Evolutionary conservation across 2,888 invertebrate species (phyloP).

Genomic region (Cephus rjabovi): DNA sequence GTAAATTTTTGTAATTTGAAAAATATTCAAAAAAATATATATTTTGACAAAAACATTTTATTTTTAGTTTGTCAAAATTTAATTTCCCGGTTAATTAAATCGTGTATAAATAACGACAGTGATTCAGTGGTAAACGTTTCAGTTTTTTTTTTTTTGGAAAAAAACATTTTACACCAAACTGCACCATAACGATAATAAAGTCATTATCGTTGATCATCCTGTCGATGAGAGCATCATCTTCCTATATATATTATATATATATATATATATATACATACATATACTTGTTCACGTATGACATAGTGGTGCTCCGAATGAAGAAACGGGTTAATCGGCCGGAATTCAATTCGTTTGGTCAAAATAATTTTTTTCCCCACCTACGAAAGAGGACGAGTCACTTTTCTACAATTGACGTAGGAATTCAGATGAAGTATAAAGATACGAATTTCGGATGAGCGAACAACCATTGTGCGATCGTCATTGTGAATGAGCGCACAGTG

Average conservation of each 20-base stretch:
- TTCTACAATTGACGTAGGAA: not conserved
- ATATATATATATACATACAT: too few species aligned
- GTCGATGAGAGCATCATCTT: not conserved
- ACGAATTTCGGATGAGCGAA: slow-evolving; percentile 26
- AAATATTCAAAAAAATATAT: not conserved
- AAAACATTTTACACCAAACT: not conserved
- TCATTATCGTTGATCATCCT: not conserved
- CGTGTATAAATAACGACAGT: not conserved
- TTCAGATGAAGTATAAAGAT: slow-evolving; percentile 16
- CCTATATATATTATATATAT: not conserved
- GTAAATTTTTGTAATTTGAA: not conserved
- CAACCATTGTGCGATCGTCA: slow-evolving; percentile 26
- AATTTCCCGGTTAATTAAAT: not conserved
- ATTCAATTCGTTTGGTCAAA: not conserved
- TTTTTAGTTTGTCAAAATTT: not conserved
- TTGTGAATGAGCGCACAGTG: slow-evolving; percentile 7
- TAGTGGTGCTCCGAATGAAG: not conserved
- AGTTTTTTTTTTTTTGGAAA: not conserved
- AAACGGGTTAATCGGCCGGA: not conserved
- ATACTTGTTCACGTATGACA: too few species aligned
- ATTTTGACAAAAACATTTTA: not conserved
- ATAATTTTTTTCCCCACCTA: not conserved
- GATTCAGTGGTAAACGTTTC: not conserved
- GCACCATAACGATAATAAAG: not conserved
- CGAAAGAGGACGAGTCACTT: not conserved